Base-by-base conservation (phyloP, 2,888 invertebrate species). In the Polydrusus pterygomalis region DNA sequence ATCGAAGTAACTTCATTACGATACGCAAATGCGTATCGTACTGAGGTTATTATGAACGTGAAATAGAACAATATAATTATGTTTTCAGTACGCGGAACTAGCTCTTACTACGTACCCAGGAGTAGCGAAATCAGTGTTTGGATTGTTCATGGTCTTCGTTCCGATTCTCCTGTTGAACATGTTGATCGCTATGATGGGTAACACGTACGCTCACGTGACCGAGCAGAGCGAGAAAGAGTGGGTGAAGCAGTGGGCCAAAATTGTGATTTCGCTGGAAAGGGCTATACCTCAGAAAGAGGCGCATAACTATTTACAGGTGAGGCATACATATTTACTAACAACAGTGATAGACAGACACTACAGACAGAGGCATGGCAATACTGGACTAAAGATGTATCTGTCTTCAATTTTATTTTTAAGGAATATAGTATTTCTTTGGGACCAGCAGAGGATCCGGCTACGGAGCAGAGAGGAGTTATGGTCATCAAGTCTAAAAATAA, bases 121-220 rank as follows among this genome's bases (percentile, higher is more conserved):
- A 80, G 89, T 99, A 78, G 95, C 97, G 25, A 98, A 99, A 89
- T 93, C 96, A 0, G 96, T 99, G n/a, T 99, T 99, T 87, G 95
- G 97, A 0, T 90, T 98, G 75, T 99, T 99, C 87, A 98, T 99
- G 97, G 96, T 99, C 72, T 94, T 99, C 82, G 97, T 99, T 77
- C 99, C 99, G 0, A 98, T 99, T 84, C 89, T 99, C 63, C 89
- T 99, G 83, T 91, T 99, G 13, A 99, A 99, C 92, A 99, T 95
- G 94, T 91, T 99, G 87, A 99, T 99, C 80, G 99, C 99, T 79
- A 99, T 99, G 99, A 99, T 99, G 99, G 99, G 99, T 43, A 99
- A 99, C 88, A 99, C 99, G 0, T 99, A 99, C 86, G 97, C 97
- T 0, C 96, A 96, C 82, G 97, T 99, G 75, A 99, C 98, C 81